These are phyloP conservation scores for Thumatha senex DNA, from an alignment of 2,888 invertebrate genomes.

Conservation along the genomic window DNA sequence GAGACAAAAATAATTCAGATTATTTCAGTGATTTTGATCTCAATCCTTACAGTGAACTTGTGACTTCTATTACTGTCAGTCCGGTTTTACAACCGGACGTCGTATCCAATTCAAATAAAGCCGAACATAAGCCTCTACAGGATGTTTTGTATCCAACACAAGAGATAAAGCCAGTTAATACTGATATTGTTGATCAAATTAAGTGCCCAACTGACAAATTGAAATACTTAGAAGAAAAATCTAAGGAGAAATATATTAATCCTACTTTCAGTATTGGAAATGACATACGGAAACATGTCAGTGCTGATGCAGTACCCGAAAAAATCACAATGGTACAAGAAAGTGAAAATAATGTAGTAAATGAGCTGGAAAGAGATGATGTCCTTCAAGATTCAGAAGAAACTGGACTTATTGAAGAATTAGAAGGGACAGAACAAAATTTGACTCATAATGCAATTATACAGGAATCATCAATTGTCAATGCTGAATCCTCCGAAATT, in stretches of 20 bases:
- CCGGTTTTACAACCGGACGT: slow-evolving; percentile 7
- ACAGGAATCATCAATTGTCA: not conserved
- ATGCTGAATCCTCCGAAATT: not conserved
- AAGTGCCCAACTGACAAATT: slow-evolving; percentile 23
- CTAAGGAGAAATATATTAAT: not conserved
- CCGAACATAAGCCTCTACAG: slow-evolving; percentile 25
- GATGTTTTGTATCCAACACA: slow-evolving; percentile 62
- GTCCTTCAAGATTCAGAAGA: slow-evolving; percentile 10
- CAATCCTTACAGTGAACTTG: slow-evolving; percentile 27
- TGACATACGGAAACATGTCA: not conserved
- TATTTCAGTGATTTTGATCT: slow-evolving; percentile 32
- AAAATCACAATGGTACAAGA: not conserved
- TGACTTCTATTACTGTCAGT: slow-evolving; percentile 21
- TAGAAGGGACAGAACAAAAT: not conserved
- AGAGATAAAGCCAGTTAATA: slow-evolving; percentile 60
- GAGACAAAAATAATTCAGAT: slow-evolving; percentile 43
- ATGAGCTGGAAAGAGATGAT: slow-evolving; percentile 5
- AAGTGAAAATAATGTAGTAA: not conserved
- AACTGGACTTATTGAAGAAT: slow-evolving; percentile 9
- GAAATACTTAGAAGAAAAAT: slow-evolving; percentile 11
- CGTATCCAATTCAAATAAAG: slow-evolving; percentile 2
- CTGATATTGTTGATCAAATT: slow-evolving; percentile 31
- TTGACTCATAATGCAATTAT: not conserved
- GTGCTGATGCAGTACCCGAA: not conserved
- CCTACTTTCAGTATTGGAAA: not conserved